phyloP scores from a whole-genome alignment of 2,888 invertebrate genomes.

The Drosophila gaucha region DNA sequence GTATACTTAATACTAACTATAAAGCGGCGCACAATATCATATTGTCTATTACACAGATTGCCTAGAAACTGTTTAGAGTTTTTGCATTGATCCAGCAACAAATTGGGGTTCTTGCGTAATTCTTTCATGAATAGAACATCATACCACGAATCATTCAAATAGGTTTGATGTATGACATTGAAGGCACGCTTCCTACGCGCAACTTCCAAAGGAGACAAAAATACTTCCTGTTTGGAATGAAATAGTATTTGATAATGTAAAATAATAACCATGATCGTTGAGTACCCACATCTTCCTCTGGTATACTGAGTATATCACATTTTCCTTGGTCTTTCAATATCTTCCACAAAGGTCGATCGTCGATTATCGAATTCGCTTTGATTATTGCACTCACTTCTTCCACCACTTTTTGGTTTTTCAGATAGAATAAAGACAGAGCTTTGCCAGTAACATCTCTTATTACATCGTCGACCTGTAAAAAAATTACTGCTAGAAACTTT shows the following conservation, averaged over 20 bases:
- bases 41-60: constrained; percentile 57
- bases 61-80: constrained; percentile 63
- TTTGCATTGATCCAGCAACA: constrained; percentile 70
- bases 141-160: constrained; percentile 76
- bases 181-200: constrained; percentile 74
- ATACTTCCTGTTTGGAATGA: constrained; percentile 50
- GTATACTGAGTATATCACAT: constrained; percentile 80
- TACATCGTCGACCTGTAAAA: constrained; percentile 70
- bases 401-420: constrained; percentile 68
- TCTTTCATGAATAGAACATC: constrained; percentile 79
- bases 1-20: constrained; percentile 54
- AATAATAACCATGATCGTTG: neutral
- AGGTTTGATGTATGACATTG: constrained; percentile 78
- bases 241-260: neutral
- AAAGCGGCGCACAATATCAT: constrained; percentile 72
- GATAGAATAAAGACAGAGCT: constrained; percentile 71
- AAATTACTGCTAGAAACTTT: too few species aligned
- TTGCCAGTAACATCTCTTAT: constrained; percentile 76
- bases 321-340: constrained; percentile 71
- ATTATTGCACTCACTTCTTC: constrained; percentile 57
- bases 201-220: constrained; percentile 75
- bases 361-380: constrained; percentile 53
- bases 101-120: constrained; percentile 62
- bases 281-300: constrained; percentile 70
- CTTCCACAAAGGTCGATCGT: constrained; percentile 80